Evolutionary conservation across 2,888 invertebrate species (phyloP).

Genomic region (Clitarchus hookeri): DNA sequence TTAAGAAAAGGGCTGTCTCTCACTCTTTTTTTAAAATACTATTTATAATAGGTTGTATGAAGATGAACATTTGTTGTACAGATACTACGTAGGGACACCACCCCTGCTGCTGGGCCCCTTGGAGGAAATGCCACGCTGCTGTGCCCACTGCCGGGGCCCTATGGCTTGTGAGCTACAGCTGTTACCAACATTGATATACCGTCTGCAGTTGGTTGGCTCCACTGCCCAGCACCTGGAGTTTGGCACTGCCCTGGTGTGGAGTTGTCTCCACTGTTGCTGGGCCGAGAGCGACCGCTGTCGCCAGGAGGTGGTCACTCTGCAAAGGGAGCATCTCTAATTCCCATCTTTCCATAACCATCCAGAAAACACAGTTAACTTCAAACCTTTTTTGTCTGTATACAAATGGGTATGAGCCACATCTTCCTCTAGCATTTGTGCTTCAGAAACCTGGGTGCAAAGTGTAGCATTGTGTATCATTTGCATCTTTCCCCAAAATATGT

Average conservation of each 20-base stretch:
- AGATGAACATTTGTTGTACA: too few species aligned
- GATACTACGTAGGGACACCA: constrained; percentile 64
- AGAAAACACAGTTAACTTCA: too few species aligned
- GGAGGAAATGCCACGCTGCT: constrained; percentile 58
- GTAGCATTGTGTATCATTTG: too few species aligned
- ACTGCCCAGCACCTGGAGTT: constrained; percentile 67
- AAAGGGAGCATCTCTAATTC: constrained; percentile 65
- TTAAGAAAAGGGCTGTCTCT: too few species aligned
- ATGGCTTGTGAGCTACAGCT: constrained; percentile 83
- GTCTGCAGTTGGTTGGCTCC: constrained; percentile 52
- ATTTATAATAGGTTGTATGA: neutral
- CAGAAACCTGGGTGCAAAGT: too few species aligned
- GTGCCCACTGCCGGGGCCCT: constrained; percentile 72
- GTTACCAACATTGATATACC: constrained; percentile 76
- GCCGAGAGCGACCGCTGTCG: constrained; percentile 67
- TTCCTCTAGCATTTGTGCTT: too few species aligned
- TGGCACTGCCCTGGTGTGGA: constrained; percentile 83
- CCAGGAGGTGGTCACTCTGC: constrained; percentile 74
- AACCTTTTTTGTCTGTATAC: too few species aligned
- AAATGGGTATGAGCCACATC: too few species aligned
- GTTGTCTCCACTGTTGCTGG: constrained; percentile 88
- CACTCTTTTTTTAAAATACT: neutral
- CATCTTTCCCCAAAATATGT: too few species aligned
- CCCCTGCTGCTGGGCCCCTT: constrained; percentile 74
- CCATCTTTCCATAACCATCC: neutral